Conservation (phyloP, 2,113 vertebrate species). For the Verasper variegatus region DNA sequence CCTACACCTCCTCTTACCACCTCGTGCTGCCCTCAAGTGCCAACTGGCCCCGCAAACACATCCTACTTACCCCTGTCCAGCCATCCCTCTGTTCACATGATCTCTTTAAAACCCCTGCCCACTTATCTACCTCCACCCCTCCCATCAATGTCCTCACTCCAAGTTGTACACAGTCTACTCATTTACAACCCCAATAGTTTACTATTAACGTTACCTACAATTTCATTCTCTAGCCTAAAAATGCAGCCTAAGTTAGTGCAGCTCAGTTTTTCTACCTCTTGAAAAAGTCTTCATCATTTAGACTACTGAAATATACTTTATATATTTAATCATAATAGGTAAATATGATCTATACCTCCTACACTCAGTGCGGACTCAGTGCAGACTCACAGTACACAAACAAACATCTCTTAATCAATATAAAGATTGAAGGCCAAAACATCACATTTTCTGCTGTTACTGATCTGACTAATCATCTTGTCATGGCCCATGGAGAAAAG, state of each 20-base stretch:
- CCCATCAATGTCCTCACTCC: not conserved
- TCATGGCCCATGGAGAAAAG: too few relatives aligned
- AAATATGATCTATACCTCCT: not conserved
- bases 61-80: slow-evolving; percentile 4
- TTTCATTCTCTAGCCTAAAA: not conserved
- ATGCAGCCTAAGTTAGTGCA: not conserved
- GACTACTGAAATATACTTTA: too few relatives aligned
- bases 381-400: too few relatives aligned
- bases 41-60: slow-evolving; percentile 67
- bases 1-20: slow-evolving; percentile 58
- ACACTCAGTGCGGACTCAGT: too few relatives aligned
- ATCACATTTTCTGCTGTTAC: too few relatives aligned
- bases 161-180: not conserved
- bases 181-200: not conserved
- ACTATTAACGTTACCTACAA: not conserved
- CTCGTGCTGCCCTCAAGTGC: slow-evolving; percentile 73
- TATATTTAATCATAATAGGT: not conserved
- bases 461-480: too few relatives aligned
- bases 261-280: not conserved
- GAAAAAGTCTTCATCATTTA: not conserved
- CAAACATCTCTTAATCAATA: too few relatives aligned
- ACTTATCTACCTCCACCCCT: not conserved
- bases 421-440: not conserved
- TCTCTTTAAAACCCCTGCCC: not conserved
- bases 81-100: slow-evolving; percentile 12